Evolutionary conservation across 2,888 invertebrate genomes (phyloP).

Genomic region (Lingula anatina): DNA sequence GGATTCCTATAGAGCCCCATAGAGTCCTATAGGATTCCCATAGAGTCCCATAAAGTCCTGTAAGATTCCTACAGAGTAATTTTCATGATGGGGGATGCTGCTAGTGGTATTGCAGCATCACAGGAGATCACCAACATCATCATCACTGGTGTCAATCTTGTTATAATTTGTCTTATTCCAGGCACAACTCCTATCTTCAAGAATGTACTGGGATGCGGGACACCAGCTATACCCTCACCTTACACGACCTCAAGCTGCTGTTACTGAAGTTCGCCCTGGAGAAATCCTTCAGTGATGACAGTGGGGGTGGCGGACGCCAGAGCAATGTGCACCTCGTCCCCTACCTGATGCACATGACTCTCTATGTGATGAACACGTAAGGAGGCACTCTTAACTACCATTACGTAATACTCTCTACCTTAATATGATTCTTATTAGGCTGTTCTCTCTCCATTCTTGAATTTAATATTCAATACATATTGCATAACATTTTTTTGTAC

Average conservation of each 20-base stretch:
- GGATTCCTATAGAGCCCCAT: too few relatives aligned
- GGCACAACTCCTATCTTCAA: constrained; percentile 57
- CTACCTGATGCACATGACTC: constrained; percentile 87
- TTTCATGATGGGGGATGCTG: too few relatives aligned
- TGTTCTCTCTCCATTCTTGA: too few relatives aligned
- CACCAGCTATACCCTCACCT: constrained; percentile 60
- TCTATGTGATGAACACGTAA: constrained; percentile 70
- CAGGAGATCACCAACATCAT: too few relatives aligned
- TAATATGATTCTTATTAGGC: too few relatives aligned
- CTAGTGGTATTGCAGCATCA: too few relatives aligned
- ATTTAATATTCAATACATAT: too few relatives aligned
- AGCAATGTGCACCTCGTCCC: constrained; percentile 96
- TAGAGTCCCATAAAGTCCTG: too few relatives aligned
- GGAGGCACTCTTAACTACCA: constrained; percentile 15
- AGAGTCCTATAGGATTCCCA: too few relatives aligned
- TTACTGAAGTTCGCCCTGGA: constrained; percentile 86
- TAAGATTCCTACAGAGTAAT: too few relatives aligned
- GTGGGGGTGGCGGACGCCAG: constrained; percentile 84
- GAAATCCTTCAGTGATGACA: constrained; percentile 94
- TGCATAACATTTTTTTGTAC: too few relatives aligned
- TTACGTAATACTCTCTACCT: background rate
- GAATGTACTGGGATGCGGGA: constrained; percentile 54
- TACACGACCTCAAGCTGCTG: constrained; percentile 89
- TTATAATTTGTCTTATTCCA: constrained; percentile 45
- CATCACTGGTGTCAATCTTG: too few relatives aligned